phyloP scores from a whole-genome alignment of 2,888 invertebrate genomes.

The Apeira syringaria region DNA sequence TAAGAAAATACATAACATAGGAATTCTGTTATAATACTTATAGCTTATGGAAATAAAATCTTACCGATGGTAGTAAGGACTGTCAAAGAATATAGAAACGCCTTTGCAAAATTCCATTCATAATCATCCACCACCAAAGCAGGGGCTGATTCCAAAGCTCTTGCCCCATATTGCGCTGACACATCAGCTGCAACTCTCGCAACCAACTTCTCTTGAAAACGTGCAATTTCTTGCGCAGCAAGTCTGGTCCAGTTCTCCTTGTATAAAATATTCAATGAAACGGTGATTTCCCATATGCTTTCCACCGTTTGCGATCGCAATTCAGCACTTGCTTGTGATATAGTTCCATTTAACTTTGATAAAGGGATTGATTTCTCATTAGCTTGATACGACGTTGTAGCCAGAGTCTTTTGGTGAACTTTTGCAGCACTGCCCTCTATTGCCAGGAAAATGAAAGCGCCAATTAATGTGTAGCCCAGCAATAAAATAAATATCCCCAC shows the following conservation, averaged over 20 bases:
- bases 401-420: conserved; percentile 77
- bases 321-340: conserved; percentile 72
- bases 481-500: conserved; percentile 91
- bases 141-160: conserved; percentile 72
- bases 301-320: conserved; percentile 88
- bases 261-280: conserved; percentile 93
- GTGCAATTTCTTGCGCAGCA: conserved; percentile 86
- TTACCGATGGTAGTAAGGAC: conserved; percentile 96
- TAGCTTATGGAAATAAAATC: not conserved
- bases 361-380: conserved; percentile 61
- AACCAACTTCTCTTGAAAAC: conserved; percentile 92
- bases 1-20: no score
- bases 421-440: conserved; percentile 88
- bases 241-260: conserved; percentile 94
- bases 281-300: conserved; percentile 96
- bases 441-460: conserved; percentile 92
- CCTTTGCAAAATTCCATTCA: conserved; percentile 95
- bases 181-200: conserved; percentile 91
- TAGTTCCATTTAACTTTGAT: conserved; percentile 63
- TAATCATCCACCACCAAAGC: conserved; percentile 81
- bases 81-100: conserved; percentile 96
- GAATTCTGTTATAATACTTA: no score
- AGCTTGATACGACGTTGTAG: conserved; percentile 74
- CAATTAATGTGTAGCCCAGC: conserved; percentile 89
- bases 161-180: conserved; percentile 78